phyloP scores from a whole-genome alignment of 1,140 invertebrate species.

The Nylanderia fulva region DNA sequence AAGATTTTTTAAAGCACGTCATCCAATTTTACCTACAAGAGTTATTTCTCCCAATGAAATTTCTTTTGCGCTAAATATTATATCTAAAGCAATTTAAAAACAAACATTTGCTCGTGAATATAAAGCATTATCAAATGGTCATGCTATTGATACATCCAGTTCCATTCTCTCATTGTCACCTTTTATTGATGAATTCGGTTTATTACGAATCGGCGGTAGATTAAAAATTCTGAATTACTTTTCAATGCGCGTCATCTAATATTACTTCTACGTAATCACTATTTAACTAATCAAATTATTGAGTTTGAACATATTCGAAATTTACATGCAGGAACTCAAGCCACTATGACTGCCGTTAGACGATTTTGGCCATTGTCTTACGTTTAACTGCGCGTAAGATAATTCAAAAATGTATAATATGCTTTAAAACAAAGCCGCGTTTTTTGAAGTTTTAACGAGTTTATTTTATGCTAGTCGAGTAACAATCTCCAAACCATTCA shows the following conservation, averaged over 20 bases:
- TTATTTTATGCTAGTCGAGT: not conserved
- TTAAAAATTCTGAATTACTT: not conserved
- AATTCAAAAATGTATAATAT: not conserved
- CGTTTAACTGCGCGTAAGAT: not conserved
- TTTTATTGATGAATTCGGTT: not conserved
- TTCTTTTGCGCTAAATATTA: not conserved
- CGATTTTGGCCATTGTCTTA: slow-evolving; percentile 14
- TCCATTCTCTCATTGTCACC: not conserved
- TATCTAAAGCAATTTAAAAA: not conserved
- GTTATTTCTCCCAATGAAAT: not conserved
- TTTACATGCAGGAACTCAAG: not conserved
- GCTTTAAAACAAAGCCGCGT: not conserved
- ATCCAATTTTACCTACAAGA: no score
- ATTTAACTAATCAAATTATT: not conserved
- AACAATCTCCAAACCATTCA: not conserved
- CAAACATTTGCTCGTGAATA: not conserved
- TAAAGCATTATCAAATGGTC: fast-evolving
- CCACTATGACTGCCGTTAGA: not conserved
- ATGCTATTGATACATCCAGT: not conserved
- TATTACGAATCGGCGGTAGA: not conserved
- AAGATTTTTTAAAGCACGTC: no score
- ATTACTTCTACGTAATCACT: not conserved
- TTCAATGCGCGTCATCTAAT: not conserved
- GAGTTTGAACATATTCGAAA: not conserved
- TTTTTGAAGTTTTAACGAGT: not conserved